phyloP scores from a whole-genome alignment of 2,113 vertebrate genomes.

The Antigone vipio region DNA sequence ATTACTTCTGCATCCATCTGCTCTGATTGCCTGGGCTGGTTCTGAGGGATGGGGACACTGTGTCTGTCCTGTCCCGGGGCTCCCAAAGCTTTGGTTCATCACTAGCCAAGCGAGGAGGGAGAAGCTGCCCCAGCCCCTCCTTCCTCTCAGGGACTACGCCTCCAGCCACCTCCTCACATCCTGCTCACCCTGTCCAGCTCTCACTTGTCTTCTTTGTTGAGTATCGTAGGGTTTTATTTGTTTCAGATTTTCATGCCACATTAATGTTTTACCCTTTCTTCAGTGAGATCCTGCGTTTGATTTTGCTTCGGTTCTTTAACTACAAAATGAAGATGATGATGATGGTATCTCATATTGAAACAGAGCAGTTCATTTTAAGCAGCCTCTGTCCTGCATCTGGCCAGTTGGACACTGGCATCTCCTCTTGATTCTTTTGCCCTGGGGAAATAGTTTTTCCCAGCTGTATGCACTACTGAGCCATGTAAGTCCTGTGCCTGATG shows the following conservation, averaged over 20 bases:
- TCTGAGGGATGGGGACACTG: not conserved
- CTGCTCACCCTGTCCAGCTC: not conserved
- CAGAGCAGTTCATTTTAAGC: not conserved
- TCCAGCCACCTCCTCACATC: not conserved
- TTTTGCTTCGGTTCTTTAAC: not conserved
- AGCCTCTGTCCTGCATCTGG: not conserved
- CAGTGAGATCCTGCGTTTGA: not conserved
- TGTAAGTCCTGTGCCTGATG: not conserved
- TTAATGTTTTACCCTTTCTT: not conserved
- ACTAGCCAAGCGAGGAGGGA: not conserved
- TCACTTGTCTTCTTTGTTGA: not conserved
- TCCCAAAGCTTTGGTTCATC: accelerated
- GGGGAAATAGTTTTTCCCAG: not conserved
- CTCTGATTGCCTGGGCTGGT: not conserved
- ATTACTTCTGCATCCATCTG: not conserved
- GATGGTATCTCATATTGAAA: not conserved
- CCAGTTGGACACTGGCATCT: not conserved
- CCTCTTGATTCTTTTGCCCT: not conserved
- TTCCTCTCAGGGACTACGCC: not conserved
- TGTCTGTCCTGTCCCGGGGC: not conserved
- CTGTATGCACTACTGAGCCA: not conserved
- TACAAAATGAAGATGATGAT: not conserved
- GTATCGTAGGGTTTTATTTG: not conserved
- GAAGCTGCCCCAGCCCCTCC: no score
- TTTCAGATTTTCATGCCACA: not conserved